Evolutionary conservation across 2,113 vertebrate species (phyloP).

Genomic region (Neomonachus schauinslandi): DNA sequence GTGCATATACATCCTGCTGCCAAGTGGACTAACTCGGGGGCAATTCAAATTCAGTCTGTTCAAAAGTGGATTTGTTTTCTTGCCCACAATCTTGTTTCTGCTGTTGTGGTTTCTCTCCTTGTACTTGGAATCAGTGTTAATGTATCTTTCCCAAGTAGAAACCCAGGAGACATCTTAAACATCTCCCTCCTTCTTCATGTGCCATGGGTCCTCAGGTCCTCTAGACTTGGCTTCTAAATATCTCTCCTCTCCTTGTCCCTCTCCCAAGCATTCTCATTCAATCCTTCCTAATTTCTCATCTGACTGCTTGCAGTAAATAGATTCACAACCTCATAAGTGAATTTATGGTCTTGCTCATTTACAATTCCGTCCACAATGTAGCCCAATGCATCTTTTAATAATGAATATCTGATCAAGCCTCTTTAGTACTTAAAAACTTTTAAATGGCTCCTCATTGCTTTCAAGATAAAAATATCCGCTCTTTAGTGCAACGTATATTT

Average conservation of each 20-base stretch:
- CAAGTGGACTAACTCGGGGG: background rate
- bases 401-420: background rate
- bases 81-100: background rate
- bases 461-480: slow-evolving; percentile 31
- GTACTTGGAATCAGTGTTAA: background rate
- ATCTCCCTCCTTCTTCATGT: background rate
- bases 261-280: background rate
- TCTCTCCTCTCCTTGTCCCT: background rate
- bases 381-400: slow-evolving; percentile 30
- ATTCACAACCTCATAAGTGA: slow-evolving; percentile 14
- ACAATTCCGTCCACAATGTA: background rate
- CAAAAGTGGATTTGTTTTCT: slow-evolving; percentile 14
- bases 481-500: background rate
- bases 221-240: background rate
- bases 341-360: slow-evolving; percentile 40
- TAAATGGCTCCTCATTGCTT: slow-evolving; percentile 1
- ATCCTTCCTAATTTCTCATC: background rate
- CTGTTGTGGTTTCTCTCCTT: background rate
- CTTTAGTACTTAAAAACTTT: background rate
- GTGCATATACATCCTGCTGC: background rate
- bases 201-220: background rate
- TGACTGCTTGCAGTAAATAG: slow-evolving; percentile 12
- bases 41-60: background rate
- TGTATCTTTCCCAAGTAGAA: background rate
- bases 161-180: background rate